Evolutionary conservation across 2,113 vertebrate genomes (phyloP), one percentile per base, ranked within the genome.

Genomic region (Candoia aspera): DNA sequence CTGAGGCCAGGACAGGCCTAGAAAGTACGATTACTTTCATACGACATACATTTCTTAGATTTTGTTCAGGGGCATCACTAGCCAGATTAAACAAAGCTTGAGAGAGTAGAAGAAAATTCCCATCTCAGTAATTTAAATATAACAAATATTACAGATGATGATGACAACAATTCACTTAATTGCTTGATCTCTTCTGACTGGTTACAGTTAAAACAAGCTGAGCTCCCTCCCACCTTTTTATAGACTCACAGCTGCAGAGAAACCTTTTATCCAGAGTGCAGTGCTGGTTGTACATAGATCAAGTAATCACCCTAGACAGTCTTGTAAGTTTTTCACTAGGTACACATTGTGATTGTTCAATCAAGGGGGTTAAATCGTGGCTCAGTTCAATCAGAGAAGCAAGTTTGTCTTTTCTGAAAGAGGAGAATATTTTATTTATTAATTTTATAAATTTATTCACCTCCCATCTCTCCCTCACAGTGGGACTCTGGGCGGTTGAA

Each of bases 11-110:
- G 91, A 89, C 64, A 92, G 94, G 92, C 93, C 94, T 94, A 93
- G 95, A 95, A 94, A 93, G 91, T 90, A 94, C 94, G 95, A 96
- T 96, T 96, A 95, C 94, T 90, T 90, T 96, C 91, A 88, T 89
- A 90, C 68, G 95, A 88, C 42, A 64, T 96, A 97, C 96, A 94
- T 95, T 95, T 94, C 58, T 96, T 96, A 96, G 79, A 93, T 92
- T 96, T 96, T 96, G 95, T 96, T 96, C 8, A 0, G 10, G 92
- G n/a, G 92, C 92, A 96, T 89, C 8, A 0, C 87, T 95, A 88
- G 73, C 92, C 95, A 95, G 92, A 95, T 96, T 94, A 94, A 96
- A 95, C 87, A 94, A 94, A 88, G 17, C 19, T 37, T 83, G 64
- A 59, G 46, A 15, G 37, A 42, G 59, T 21, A 79, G 68, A 24